Conservation (phyloP, 2,113 vertebrate species). For the Naja naja region DNA sequence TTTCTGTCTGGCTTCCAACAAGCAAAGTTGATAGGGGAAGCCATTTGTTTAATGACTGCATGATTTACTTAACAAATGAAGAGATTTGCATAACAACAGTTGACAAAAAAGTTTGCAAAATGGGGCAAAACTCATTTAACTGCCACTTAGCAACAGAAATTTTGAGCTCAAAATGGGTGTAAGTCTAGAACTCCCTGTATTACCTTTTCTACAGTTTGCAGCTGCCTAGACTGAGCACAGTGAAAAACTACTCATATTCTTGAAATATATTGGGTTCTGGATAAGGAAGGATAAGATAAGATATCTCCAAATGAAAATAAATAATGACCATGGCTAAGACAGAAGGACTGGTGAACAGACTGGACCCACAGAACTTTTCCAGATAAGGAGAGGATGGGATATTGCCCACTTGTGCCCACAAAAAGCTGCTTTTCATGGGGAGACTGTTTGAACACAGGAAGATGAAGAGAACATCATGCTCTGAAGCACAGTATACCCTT, state of each 20-base stretch:
- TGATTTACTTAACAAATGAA: background rate
- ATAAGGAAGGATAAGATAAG: background rate
- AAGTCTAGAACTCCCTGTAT: background rate
- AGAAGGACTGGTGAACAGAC: background rate
- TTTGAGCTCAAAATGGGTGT: background rate
- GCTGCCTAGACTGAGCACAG: background rate
- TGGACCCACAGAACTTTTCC: background rate
- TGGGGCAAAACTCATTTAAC: background rate
- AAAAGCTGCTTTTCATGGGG: background rate
- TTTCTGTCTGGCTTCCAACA: background rate
- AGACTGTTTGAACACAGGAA: background rate
- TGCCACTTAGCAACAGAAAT: background rate
- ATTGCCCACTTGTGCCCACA: background rate
- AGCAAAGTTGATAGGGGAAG: background rate
- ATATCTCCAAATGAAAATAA: background rate
- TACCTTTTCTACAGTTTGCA: background rate
- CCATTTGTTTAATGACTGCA: background rate
- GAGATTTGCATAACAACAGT: background rate
- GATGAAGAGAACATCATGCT: background rate
- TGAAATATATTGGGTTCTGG: background rate
- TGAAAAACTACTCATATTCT: background rate
- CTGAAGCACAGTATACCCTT: background rate
- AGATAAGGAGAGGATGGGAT: background rate
- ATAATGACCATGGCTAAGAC: background rate
- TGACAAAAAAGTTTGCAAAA: background rate